A percentile compares a stretch with the other conserved stretches of the same genome.
phyloP scores from a whole-genome alignment of 2,113 vertebrate species.

The Dipodomys merriami region DNA sequence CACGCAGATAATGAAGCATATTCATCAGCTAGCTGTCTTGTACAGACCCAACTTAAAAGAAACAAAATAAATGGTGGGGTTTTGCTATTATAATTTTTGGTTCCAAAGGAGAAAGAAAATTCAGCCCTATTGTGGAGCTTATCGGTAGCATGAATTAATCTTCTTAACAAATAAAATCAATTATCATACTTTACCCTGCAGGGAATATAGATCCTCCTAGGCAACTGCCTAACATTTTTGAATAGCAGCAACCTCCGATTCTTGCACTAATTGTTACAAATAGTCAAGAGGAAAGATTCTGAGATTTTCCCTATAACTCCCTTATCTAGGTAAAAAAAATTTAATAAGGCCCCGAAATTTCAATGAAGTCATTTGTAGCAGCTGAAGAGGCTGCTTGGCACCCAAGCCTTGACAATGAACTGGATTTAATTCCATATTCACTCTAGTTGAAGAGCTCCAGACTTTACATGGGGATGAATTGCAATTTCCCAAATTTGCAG shows the following conservation, averaged over 20 bases:
- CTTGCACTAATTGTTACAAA: slow-evolving; percentile 53
- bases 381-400: not conserved
- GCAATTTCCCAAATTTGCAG: not conserved
- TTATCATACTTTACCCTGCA: not conserved
- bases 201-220: not conserved
- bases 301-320: not conserved
- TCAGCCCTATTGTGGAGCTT: not conserved
- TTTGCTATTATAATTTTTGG: not conserved
- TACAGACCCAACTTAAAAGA: not conserved
- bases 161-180: slow-evolving; percentile 44
- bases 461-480: not conserved
- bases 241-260: not conserved
- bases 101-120: slow-evolving; percentile 34
- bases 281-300: not conserved
- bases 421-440: not conserved
- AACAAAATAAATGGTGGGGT: not conserved
- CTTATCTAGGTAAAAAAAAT: not conserved
- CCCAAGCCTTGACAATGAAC: not conserved
- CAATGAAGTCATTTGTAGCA: not conserved
- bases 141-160: slow-evolving; percentile 46
- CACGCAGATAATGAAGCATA: slow-evolving; percentile 25
- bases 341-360: not conserved
- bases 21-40: not conserved
- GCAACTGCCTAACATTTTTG: slow-evolving; percentile 38
- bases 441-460: not conserved